These are phyloP conservation scores for Trachelipus rathkii DNA, from an alignment of 1,140 invertebrate genomes.

Conservation along the genomic window DNA sequence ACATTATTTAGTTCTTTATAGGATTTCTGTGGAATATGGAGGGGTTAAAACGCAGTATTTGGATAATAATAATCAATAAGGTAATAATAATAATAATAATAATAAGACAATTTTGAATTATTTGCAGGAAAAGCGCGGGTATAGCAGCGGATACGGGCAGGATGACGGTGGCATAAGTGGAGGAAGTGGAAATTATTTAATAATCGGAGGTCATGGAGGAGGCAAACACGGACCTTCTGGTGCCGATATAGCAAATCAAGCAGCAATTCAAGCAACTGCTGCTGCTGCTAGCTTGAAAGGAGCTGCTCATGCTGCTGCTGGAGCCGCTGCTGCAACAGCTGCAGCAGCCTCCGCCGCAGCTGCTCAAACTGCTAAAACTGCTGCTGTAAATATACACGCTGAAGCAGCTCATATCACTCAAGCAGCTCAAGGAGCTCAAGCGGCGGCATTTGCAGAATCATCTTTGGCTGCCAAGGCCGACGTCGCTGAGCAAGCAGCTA, in stretches of 20 bases:
- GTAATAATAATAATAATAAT: too few species aligned
- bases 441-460: conserved; percentile 19
- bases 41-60: too few species aligned
- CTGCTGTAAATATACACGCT: conserved; percentile 14
- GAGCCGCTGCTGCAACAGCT: conserved; percentile 16
- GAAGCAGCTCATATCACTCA: conserved; percentile 23
- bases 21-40: too few species aligned
- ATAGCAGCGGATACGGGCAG: background rate
- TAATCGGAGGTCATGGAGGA: background rate
- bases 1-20: too few species aligned
- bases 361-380: conserved; percentile 21
- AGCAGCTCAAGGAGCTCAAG: conserved; percentile 23
- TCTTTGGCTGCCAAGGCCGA: conserved; percentile 21
- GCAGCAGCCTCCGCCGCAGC: conserved; percentile 18
- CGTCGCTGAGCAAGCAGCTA: conserved; percentile 16
- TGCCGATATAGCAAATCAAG: conserved; percentile 19
- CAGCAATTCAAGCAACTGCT: conserved; percentile 1
- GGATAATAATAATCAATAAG: too few species aligned
- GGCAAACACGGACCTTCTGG: background rate
- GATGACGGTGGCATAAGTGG: background rate
- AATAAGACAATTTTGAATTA: too few species aligned
- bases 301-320: conserved; percentile 14
- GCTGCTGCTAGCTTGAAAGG: conserved; percentile 20
- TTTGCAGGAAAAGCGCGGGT: background rate
- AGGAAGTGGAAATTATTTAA: conserved; percentile 1